Percentiles rank a stretch among this genome's conserved stretches.
Conservation (phyloP, 2,797 vertebrate species). For the Halcyon leucocephala region DNA sequence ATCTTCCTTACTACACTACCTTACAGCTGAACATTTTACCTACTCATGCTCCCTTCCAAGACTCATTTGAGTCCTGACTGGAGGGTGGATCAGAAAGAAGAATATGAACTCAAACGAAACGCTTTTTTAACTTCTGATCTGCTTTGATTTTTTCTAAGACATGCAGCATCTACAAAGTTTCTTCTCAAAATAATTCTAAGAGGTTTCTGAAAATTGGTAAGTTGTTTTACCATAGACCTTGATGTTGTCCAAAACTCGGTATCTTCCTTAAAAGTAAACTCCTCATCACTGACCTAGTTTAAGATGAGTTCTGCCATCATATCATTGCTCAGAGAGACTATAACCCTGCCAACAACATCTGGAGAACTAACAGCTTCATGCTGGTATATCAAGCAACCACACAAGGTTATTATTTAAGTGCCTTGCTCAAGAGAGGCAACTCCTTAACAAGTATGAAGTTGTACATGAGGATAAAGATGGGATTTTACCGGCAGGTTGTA, state of each 20-base stretch:
- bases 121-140: background rate
- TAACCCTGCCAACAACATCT: background rate
- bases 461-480: slow-evolving; percentile 29
- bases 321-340: background rate
- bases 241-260: background rate
- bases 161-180: background rate
- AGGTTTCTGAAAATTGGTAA: background rate
- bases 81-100: background rate
- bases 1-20: background rate
- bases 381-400: background rate
- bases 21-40: background rate
- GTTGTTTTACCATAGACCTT: background rate
- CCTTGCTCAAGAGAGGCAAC: background rate
- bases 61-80: background rate
- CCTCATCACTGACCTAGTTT: background rate
- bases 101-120: background rate
- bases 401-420: background rate
- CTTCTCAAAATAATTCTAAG: background rate
- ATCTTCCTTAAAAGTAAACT: background rate
- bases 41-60: background rate
- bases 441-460: background rate
- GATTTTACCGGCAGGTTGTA: slow-evolving; percentile 8
- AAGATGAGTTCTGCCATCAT: background rate
- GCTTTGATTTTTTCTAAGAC: background rate
- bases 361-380: background rate